phyloP scores from a whole-genome alignment of 1,140 invertebrate species.

The Patella vulgata region DNA sequence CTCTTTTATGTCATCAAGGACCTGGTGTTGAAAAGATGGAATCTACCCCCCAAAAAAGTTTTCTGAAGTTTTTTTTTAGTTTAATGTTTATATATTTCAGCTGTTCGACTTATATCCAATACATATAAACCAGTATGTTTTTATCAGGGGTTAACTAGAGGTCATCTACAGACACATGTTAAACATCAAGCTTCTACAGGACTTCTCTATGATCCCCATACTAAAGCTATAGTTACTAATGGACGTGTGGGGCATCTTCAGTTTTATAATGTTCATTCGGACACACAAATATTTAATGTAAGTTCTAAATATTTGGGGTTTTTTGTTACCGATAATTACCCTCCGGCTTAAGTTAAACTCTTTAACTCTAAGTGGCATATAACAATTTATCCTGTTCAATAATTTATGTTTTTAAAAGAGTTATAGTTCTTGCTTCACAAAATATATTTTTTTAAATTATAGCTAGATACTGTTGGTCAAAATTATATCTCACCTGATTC shows the following conservation, averaged over 20 bases:
- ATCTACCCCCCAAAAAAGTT: too few species aligned
- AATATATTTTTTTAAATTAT: conserved; percentile 54
- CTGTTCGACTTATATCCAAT: conserved; percentile 75
- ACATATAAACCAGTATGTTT: conserved; percentile 71
- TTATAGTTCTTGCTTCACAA: too few species aligned
- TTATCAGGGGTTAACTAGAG: conserved; percentile 75
- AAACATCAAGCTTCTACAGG: conserved; percentile 73
- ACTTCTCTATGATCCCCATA: conserved; percentile 75
- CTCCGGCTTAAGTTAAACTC: too few species aligned
- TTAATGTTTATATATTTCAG: conserved; percentile 61
- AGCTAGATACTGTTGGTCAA: conserved; percentile 80
- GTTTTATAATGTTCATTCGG: conserved; percentile 78
- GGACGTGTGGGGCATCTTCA: conserved; percentile 82
- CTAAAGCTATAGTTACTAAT: conserved; percentile 78
- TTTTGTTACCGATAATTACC: too few species aligned
- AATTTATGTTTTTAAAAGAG: too few species aligned
- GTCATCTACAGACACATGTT: conserved; percentile 26
- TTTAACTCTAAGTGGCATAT: too few species aligned
- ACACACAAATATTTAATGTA: conserved; percentile 80
- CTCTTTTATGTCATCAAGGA: too few species aligned
- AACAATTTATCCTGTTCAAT: too few species aligned
- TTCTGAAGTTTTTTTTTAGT: neutral
- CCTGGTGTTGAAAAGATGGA: too few species aligned
- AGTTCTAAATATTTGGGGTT: conserved; percentile 52
- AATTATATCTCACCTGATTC: conserved; percentile 75